Base-by-base conservation (phyloP, 2,888 invertebrate species). In the Teleiodes luculella region DNA sequence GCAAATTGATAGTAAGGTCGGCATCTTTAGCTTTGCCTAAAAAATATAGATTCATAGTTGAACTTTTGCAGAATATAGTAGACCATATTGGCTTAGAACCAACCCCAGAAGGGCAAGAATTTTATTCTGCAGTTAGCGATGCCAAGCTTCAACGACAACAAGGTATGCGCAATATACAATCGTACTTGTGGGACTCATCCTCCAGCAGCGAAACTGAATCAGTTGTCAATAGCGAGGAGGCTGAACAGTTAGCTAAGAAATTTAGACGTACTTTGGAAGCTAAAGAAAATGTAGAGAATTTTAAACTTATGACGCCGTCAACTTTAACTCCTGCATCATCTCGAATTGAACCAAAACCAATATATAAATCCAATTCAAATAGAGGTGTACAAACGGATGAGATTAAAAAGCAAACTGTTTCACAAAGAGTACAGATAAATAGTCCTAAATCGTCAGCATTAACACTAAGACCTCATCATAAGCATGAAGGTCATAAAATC, bases 21-120 rank as follows among this genome's bases (percentile, higher is more conserved):
- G n/a, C 24, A 28, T 31, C 56, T 2, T 57, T 74, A 5, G 54
- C 64, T 4, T 3, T 41, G 10, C 3, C 10, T 2, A 63, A 62
- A 56, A 65, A 78, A 14, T 63, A 68, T 8, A 59, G 63, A 14
- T 85, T 83, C 54, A 77, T 86, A 52, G 67, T 76, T 0, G 66
- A 67, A 58, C 61, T 75, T 13, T 8, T 86, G 4, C 69, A 77
- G 45, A 65, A 80, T 52, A 53, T 82, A 45, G 2, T 86, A 1
- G 72, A 78, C 2, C 3, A 24, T 24, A 24, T 24, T 24, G 24
- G 24, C 6, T 4, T 6, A 24, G 24, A 24, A 24, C 24, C 24
- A 24, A 24, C 3, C 24, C 24, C 24, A 4, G 24, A 41, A 37
- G 16, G 1, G 7, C 7, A 5, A 5, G 3, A 18, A 5, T 10